phyloP scores from a whole-genome alignment of 2,113 vertebrate genomes.

The Tragelaphus scriptus region DNA sequence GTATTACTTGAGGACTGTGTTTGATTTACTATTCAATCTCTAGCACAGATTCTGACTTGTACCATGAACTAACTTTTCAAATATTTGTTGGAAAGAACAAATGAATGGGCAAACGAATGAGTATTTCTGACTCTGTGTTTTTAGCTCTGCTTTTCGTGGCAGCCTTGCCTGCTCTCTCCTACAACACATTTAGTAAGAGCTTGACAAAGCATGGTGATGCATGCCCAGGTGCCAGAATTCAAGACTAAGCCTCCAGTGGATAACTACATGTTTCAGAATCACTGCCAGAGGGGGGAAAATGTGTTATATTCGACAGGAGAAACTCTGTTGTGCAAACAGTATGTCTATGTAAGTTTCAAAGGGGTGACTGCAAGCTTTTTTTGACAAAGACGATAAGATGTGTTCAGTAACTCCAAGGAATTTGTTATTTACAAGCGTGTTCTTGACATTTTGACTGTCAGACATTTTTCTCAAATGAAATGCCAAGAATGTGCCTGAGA shows the following conservation, averaged over 20 bases:
- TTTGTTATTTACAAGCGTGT: constrained; percentile 49
- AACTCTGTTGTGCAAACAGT: neutral
- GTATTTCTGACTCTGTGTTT: neutral
- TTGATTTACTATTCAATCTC: neutral
- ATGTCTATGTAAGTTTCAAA: neutral
- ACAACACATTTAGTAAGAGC: neutral
- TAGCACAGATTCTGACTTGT: neutral
- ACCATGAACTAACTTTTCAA: neutral
- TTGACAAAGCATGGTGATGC: neutral
- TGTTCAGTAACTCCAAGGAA: neutral
- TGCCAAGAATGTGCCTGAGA: constrained; percentile 62
- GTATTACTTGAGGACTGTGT: neutral
- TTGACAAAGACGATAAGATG: neutral
- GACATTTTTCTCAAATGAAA: constrained; percentile 54
- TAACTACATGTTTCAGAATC: neutral
- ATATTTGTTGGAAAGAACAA: neutral
- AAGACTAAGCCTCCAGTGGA: neutral
- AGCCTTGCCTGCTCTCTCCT: neutral
- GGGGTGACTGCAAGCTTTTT: neutral
- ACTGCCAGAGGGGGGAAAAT: neutral
- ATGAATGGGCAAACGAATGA: neutral
- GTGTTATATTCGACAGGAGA: neutral
- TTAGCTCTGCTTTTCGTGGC: neutral
- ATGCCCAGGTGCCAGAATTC: neutral
- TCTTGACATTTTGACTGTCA: constrained; percentile 32